Evolutionary conservation across 2,888 invertebrate species (phyloP).

Genomic region (Orthosia gothica): DNA sequence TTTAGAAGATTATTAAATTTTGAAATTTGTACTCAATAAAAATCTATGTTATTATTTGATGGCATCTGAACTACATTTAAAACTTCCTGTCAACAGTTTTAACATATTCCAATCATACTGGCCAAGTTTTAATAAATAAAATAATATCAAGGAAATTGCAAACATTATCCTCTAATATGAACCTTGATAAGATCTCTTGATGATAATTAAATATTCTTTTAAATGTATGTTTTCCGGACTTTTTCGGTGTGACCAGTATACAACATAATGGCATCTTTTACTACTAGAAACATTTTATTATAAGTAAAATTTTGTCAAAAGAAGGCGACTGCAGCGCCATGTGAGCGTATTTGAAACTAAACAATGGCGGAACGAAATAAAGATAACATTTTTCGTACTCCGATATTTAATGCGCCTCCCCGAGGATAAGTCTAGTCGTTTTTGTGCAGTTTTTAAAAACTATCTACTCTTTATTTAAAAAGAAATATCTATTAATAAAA

Average conservation of each 20-base stretch:
- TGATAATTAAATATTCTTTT: not conserved
- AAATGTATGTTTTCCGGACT: not conserved
- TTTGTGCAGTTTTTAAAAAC: too few species aligned
- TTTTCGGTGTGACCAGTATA: not conserved
- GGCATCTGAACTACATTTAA: not conserved
- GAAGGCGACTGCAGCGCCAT: too few species aligned
- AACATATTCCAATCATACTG: not conserved
- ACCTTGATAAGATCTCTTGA: slow-evolving; percentile 5
- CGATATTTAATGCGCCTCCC: too few species aligned
- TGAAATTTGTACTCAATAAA: not conserved
- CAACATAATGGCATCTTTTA: not conserved
- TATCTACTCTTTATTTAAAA: too few species aligned
- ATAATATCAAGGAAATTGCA: slow-evolving; percentile 7
- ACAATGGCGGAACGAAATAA: not conserved
- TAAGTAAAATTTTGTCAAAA: too few species aligned
- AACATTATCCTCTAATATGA: not conserved
- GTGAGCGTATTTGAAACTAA: not conserved
- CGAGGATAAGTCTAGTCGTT: too few species aligned
- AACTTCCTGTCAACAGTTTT: slow-evolving; percentile 5
- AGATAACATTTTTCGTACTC: not conserved
- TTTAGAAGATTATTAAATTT: not conserved
- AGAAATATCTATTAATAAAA: too few species aligned
- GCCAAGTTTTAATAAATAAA: not conserved
- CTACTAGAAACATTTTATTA: not conserved
- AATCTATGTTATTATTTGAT: not conserved